Conservation (phyloP, 2,888 invertebrate genomes). For the Epistrophe grossulariae region DNA sequence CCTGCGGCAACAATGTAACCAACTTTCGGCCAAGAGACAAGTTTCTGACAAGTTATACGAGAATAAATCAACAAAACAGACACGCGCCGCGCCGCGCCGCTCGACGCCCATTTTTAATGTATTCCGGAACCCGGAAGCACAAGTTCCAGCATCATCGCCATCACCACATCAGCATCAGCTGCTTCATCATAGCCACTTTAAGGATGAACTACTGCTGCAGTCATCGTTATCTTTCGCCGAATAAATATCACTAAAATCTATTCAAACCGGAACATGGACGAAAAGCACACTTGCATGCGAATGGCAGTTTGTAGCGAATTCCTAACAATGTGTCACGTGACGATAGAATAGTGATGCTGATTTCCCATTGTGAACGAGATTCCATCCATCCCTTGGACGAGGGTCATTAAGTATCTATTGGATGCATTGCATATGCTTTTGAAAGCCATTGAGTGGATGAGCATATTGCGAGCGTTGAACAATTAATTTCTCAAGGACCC, state of each 20-base stretch:
- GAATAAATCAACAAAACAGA: slow-evolving; percentile 66
- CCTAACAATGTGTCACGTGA: slow-evolving; percentile 74
- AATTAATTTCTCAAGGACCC: slow-evolving; percentile 66
- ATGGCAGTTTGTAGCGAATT: slow-evolving; percentile 72
- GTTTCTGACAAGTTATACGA: slow-evolving; percentile 68
- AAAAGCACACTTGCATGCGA: slow-evolving; percentile 68
- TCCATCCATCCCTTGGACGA: slow-evolving; percentile 23
- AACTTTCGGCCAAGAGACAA: slow-evolving; percentile 63
- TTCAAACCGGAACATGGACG: slow-evolving; percentile 58
- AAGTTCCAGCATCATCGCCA: slow-evolving; percentile 44
- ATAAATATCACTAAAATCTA: slow-evolving; percentile 35
- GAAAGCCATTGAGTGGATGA: slow-evolving; percentile 53
- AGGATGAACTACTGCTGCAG: slow-evolving; percentile 25
- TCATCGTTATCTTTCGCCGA: slow-evolving; percentile 18
- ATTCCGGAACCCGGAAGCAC: slow-evolving; percentile 70
- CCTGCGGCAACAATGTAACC: slow-evolving; percentile 43
- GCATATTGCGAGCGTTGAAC: slow-evolving; percentile 64
- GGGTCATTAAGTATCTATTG: slow-evolving; percentile 67
- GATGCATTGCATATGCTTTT: slow-evolving; percentile 65
- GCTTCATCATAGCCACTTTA: slow-evolving; percentile 47
- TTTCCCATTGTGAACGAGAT: slow-evolving; percentile 54
- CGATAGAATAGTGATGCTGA: slow-evolving; percentile 40
- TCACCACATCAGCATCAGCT: slow-evolving; percentile 19
- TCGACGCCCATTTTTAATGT: slow-evolving; percentile 58
- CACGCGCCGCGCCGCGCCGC: slow-evolving; percentile 65